A percentile compares a stretch with the other conserved stretches of the same genome.
phyloP scores from a whole-genome alignment of 2,113 vertebrate genomes.

The Cricetomys ansorgei region DNA sequence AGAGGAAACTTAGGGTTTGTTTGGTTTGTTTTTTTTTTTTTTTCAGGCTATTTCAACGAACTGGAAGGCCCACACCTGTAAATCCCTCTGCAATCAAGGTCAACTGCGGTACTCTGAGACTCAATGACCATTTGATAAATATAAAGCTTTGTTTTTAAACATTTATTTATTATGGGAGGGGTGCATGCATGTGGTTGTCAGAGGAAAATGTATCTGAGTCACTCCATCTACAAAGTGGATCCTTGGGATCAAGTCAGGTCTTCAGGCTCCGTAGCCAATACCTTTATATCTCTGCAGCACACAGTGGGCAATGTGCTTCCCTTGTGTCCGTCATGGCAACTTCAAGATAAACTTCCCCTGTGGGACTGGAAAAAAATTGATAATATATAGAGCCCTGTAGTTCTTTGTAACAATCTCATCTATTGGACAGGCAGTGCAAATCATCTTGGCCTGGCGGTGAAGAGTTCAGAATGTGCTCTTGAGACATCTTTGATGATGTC shows the following conservation, averaged over 20 bases:
- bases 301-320: neutral
- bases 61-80: neutral
- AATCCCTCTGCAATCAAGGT: neutral
- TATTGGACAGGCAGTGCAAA: neutral
- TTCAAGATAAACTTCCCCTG: neutral
- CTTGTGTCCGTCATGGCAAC: neutral
- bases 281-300: neutral
- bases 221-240: neutral
- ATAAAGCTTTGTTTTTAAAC: neutral
- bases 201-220: neutral
- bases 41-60: neutral
- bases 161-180: neutral
- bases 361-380: no score
- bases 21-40: no score
- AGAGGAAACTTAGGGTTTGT: neutral
- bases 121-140: neutral
- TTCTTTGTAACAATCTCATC: neutral
- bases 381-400: neutral
- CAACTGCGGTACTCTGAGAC: neutral
- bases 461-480: no score
- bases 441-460: neutral
- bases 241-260: neutral
- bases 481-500: no score
- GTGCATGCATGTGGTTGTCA: neutral
- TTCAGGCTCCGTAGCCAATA: neutral